Percentiles rank a stretch among this genome's conserved stretches.
Conservation (phyloP, 2,888 invertebrate species). For the Ditula angustiorana region DNA sequence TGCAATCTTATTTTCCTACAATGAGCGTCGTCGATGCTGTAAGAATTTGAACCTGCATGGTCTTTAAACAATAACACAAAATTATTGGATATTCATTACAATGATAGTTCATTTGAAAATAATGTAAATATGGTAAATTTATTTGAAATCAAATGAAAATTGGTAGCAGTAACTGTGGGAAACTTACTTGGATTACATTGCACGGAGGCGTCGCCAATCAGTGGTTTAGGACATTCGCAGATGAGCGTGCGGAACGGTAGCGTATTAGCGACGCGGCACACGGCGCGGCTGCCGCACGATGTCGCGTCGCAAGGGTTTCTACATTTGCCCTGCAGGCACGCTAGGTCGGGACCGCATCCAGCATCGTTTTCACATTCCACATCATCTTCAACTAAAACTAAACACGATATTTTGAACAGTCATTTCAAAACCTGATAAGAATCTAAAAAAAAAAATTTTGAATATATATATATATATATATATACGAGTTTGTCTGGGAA, state of each 20-base stretch:
- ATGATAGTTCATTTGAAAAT: neutral
- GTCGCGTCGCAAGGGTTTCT: constrained; percentile 92
- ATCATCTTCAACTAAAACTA: constrained; percentile 73
- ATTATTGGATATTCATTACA: constrained; percentile 12
- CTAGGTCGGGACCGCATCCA: constrained; percentile 93
- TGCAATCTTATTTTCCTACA: constrained; percentile 14
- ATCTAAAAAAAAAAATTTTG: no score
- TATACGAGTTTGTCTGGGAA: no score
- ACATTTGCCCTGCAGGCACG: constrained; percentile 92
- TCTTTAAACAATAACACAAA: constrained; percentile 33
- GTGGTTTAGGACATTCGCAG: constrained; percentile 93
- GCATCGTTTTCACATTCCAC: constrained; percentile 91
- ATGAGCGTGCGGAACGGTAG: constrained; percentile 95
- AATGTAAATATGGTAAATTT: neutral
- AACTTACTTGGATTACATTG: constrained; percentile 92
- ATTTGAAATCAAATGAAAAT: neutral
- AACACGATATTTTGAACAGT: neutral
- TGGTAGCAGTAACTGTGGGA: constrained; percentile 1
- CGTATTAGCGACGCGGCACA: constrained; percentile 94
- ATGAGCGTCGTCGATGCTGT: constrained; percentile 24
- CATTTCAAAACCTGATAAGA: neutral
- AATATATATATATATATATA: no score
- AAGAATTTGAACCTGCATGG: constrained; percentile 25
- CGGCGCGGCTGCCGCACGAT: constrained; percentile 92
- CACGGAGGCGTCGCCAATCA: constrained; percentile 93